phyloP scores from a whole-genome alignment of 2,888 invertebrate genomes.

The Formica aserva region DNA sequence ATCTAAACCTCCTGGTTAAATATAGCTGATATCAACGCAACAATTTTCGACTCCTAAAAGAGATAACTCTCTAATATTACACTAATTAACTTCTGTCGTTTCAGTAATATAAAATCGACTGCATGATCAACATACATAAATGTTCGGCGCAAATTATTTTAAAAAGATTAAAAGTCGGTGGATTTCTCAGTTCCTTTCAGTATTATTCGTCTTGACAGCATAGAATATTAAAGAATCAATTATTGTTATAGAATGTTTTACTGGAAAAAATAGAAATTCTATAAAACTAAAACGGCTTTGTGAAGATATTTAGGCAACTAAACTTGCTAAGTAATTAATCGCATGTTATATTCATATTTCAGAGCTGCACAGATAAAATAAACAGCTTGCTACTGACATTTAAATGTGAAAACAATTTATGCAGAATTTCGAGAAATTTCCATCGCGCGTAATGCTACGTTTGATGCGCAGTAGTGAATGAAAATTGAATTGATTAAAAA shows the following conservation, averaged over 20 bases:
- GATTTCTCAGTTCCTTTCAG: background rate
- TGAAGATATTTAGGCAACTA: background rate
- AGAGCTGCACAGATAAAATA: background rate
- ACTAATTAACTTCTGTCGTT: slow-evolving; percentile 5
- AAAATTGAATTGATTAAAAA: slow-evolving; percentile 40
- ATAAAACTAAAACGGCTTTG: background rate
- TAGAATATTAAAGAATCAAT: background rate
- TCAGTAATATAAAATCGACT: slow-evolving; percentile 5
- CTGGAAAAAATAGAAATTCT: background rate
- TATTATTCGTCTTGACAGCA: background rate
- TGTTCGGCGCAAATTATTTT: background rate
- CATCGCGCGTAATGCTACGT: background rate
- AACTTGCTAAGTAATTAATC: background rate
- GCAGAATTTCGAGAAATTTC: slow-evolving; percentile 10
- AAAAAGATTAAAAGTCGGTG: background rate
- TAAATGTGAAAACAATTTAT: slow-evolving; percentile 22
- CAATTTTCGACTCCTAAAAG: slow-evolving; percentile 15
- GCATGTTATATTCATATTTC: background rate
- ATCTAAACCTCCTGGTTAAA: slow-evolving; percentile 6
- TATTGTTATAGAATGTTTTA: background rate
- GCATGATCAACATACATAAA: background rate
- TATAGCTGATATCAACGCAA: background rate
- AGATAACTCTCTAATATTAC: slow-evolving; percentile 17
- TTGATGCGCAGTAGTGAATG: background rate
- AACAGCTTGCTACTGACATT: slow-evolving; percentile 25